Conservation (phyloP, 2,113 vertebrate genomes). For the Charadrius vociferus region DNA sequence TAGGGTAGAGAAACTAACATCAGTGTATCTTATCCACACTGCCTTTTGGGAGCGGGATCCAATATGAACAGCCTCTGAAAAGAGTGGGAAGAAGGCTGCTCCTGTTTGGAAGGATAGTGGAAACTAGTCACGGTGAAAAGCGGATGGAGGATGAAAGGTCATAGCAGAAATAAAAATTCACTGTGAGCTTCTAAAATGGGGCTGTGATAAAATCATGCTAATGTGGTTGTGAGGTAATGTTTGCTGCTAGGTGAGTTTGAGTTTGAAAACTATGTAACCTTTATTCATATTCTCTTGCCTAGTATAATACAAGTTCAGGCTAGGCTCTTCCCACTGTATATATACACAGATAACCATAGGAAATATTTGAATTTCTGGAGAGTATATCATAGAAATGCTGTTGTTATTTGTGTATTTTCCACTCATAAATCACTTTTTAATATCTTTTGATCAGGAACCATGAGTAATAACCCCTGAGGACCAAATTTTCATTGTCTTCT, state of each 20-base stretch:
- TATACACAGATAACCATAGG: neutral
- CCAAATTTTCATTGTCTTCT: neutral
- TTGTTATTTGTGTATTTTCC: neutral
- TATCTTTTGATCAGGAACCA: neutral
- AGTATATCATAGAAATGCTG: neutral
- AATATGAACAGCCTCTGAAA: neutral
- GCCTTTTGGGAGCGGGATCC: neutral
- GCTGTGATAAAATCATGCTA: neutral
- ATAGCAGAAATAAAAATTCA: neutral
- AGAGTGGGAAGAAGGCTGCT: neutral
- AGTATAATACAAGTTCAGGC: neutral
- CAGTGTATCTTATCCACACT: neutral
- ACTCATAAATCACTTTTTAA: neutral
- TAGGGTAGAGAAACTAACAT: neutral
- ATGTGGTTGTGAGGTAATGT: neutral
- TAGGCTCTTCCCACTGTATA: neutral
- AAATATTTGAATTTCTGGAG: neutral
- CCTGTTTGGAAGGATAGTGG: neutral
- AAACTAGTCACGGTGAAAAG: neutral
- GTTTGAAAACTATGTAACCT: neutral
- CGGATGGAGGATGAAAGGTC: neutral
- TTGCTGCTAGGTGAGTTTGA: neutral
- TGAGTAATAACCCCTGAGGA: neutral
- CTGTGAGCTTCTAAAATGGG: neutral
- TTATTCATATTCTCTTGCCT: neutral